Evolutionary conservation across 2,888 invertebrate genomes (phyloP), one percentile per base, ranked within the genome.

Genomic region (Gymnosoma rotundatum): DNA sequence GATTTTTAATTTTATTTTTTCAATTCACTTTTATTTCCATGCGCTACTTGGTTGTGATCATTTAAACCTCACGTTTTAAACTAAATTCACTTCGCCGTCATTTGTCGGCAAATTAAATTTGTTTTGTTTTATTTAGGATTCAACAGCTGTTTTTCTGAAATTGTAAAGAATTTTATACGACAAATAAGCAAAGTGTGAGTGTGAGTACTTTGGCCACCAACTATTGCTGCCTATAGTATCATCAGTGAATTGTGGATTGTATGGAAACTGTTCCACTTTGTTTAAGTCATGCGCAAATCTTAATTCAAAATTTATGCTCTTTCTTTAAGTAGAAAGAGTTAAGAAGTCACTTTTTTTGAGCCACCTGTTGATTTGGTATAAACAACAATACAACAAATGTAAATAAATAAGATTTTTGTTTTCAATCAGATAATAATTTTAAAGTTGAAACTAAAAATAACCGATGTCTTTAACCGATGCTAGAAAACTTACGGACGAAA

Each of bases 181-280:
- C 25, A 25, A 1, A 25, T 4, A 25, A 25, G 4, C 25, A 25
- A 25, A n/a, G n/a, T n/a, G n/a, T n/a, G n/a, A n/a, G n/a, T n/a
- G n/a, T n/a, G n/a, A n/a, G n/a, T n/a, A n/a, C 25, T 10, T 18
- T 45, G n/a, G 32, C 21, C 42, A 74, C 54, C 48, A 54, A 20
- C 20, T 50, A 6, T 38, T 66, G 32, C 14, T 20, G 32, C 9
- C 21, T 63, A 25, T 73, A 84, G 69, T 76, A 81, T 78, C 80
- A 81, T 81, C 73, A 84, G 74, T 84, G 80, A 84, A 78, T 84
- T 78, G 80, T 84, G 84, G 76, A 67, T 12, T 32, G 58, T 20
- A 8, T 25, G 2, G 25, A 25, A 45, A 14, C 25, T 9, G n/a
- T n/a, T 66, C 58, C 58, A 75, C 21, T 36, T n/a, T 38, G 9